Conservation (phyloP, 2,888 invertebrate genomes). For the Nysson spinosus region DNA sequence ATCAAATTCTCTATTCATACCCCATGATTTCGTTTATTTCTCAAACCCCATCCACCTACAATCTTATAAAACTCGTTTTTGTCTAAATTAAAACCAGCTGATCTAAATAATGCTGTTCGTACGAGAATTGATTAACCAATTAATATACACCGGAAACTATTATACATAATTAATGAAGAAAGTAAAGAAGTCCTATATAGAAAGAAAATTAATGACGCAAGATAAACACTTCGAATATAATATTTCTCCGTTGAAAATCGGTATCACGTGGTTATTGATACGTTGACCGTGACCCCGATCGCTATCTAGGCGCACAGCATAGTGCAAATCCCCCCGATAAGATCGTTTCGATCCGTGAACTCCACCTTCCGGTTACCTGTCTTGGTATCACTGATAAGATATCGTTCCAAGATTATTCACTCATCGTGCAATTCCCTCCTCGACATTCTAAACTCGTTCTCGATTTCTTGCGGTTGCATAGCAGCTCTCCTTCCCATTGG, state of each 20-base stretch:
- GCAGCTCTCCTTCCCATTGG: conserved; percentile 51
- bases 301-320: conserved; percentile 31
- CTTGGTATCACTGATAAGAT: conserved; percentile 50
- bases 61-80: too few species aligned
- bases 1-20: too few species aligned
- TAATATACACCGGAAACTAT: too few species aligned
- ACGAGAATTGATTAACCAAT: too few species aligned
- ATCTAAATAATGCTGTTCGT: too few species aligned
- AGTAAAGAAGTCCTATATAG: too few species aligned
- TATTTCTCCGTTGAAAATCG: neutral
- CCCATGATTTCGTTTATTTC: too few species aligned
- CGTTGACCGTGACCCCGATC: conserved; percentile 40
- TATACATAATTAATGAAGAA: too few species aligned
- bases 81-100: too few species aligned
- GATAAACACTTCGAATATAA: too few species aligned
- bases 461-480: conserved; percentile 38
- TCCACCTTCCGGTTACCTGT: conserved; percentile 57
- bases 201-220: too few species aligned
- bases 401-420: conserved; percentile 51
- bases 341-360: conserved; percentile 47
- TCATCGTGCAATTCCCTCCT: conserved; percentile 43
- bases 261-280: neutral
- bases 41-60: too few species aligned
- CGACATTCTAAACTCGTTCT: conserved; percentile 31
- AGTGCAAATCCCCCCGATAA: conserved; percentile 51